Base-by-base conservation (phyloP, 2,888 invertebrate species). In the Spialia ferax region DNA sequence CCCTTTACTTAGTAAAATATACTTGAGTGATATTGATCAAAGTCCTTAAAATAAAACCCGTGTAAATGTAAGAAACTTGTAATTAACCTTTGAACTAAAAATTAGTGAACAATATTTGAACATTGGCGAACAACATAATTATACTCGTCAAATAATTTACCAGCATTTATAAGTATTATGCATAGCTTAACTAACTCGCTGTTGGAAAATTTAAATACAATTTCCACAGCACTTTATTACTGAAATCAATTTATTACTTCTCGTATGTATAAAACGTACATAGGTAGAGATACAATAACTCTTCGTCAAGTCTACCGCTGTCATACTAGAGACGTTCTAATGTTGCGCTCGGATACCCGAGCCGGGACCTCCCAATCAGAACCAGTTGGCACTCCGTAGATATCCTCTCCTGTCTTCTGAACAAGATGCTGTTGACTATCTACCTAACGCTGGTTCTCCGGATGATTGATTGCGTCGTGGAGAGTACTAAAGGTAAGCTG, bases 391-490 rank as follows among this genome's bases (percentile, higher is more conserved):
- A 81, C 84, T 77, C 87, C 89, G 81, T 92, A 88, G 89, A 80
- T 77, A 85, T 79, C 81, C 83, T 78, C 10, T 84, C 76, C 77
- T 80, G 73, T 70, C 77, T 82, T 69, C 78, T 80, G 73, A 77
- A 83, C 88, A 93, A 91, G 80, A 92, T 93, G 91, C 81, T 92
- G 69, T 84, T 89, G 71, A 89, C 87, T 67, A 69, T 90, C 63
- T 92, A 87, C 79, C 79, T 84, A 63, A 87, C 87, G 63, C 74
- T 93, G 74, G 86, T 93, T 76, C 87, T 93, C 72, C 92, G 90
- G 90, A 87, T 89, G 79, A 82, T 91, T 73, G 91, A 92, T 85
- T 87, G 86, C 73, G 85, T 87, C 75, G 93, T 90, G 71, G 93
- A 91, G 75, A 92, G 91, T 77, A 89, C 90, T 69, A 93, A 89